A percentile compares a stretch with the other conserved stretches of the same genome.
Conservation (phyloP, 2,113 vertebrate genomes). For the Pelodiscus sinensis region DNA sequence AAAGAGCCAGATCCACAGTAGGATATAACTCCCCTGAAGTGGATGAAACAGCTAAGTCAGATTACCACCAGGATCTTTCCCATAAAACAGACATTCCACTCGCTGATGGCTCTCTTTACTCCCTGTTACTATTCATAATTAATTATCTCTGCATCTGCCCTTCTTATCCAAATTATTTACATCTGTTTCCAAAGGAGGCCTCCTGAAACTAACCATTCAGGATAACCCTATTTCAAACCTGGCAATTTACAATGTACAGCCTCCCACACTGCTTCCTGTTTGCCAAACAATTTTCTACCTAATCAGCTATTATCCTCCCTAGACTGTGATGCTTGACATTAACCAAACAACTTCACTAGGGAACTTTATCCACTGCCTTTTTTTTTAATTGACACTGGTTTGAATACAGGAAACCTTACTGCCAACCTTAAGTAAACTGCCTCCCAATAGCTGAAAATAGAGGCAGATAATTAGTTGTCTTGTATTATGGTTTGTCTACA, state of each 20-base stretch:
- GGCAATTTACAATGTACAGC: neutral
- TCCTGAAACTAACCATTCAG: rapidly evolving
- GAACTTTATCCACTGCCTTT: neutral
- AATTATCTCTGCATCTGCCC: neutral
- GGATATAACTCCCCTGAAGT: neutral
- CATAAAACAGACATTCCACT: neutral
- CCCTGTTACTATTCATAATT: neutral
- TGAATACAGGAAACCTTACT: neutral
- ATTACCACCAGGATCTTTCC: neutral
- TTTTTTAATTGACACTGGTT: neutral
- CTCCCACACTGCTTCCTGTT: neutral
- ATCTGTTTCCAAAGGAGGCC: neutral
- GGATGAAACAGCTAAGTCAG: neutral
- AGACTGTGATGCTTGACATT: neutral
- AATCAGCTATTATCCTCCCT: neutral
- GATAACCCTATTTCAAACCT: neutral
- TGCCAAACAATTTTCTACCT: neutral
- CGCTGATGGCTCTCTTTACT: neutral
- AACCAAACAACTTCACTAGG: neutral
- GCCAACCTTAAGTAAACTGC: neutral
- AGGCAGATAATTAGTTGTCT: neutral
- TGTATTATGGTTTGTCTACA: neutral
- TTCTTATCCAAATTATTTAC: neutral
- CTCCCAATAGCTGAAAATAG: neutral
- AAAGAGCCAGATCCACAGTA: neutral